These are phyloP conservation scores for Operophtera brumata DNA, from an alignment of 2,888 invertebrate genomes.

Conservation along the genomic window DNA sequence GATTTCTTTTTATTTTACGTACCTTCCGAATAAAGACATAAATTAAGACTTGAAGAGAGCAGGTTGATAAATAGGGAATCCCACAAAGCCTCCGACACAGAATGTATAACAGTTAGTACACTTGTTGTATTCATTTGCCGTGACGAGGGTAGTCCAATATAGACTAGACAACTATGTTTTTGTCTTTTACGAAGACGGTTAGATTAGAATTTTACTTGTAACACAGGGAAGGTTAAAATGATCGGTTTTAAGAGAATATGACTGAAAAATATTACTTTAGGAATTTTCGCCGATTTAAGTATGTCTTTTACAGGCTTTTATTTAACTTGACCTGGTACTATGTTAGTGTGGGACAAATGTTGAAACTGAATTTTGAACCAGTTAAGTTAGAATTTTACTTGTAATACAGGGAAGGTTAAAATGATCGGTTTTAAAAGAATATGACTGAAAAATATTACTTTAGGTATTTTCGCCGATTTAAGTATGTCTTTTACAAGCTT, in stretches of 20 bases:
- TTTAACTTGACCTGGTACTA: too few relatives aligned
- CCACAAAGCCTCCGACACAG: slow-evolving; percentile 7
- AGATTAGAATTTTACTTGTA: neutral
- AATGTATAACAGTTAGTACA: slow-evolving; percentile 9
- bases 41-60: slow-evolving; percentile 15
- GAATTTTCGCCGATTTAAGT: too few relatives aligned
- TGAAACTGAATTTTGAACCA: too few relatives aligned
- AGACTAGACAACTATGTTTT: neutral
- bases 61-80: slow-evolving; percentile 17
- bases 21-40: slow-evolving; percentile 10
- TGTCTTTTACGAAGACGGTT: neutral
- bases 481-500: too few relatives aligned
- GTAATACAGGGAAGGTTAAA: neutral
- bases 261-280: too few relatives aligned
- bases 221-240: neutral
- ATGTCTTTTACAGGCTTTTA: too few relatives aligned
- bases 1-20: too few relatives aligned
- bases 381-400: neutral
- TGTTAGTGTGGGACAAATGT: too few relatives aligned
- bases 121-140: slow-evolving; percentile 16
- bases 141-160: slow-evolving; percentile 18
- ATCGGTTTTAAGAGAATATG: neutral
- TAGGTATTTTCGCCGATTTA: too few relatives aligned
- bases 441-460: too few relatives aligned
- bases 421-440: neutral